Percentiles rank a stretch among this genome's conserved stretches.
phyloP scores from a whole-genome alignment of 2,888 invertebrate species.

The Acronicta aceris region DNA sequence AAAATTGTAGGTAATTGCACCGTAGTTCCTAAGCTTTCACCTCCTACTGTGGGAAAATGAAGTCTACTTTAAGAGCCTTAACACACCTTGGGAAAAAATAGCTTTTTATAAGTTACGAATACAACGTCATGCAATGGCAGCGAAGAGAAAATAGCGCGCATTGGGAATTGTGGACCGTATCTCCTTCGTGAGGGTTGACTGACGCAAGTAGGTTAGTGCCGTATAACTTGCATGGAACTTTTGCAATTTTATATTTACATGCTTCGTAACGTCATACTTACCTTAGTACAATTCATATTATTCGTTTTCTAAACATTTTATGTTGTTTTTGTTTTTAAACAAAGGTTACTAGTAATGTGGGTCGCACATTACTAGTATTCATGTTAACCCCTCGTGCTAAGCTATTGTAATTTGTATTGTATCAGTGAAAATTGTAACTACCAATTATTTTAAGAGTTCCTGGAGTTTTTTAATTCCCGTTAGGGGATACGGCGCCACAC shows the following conservation, averaged over 20 bases:
- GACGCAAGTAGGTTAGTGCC: slow-evolving; percentile 34
- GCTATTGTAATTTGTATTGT: no score
- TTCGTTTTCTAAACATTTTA: no score
- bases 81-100: background rate
- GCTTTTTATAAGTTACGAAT: background rate
- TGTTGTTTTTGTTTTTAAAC: no score
- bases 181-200: slow-evolving; percentile 11
- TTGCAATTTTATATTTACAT: slow-evolving; percentile 10
- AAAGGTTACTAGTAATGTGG: no score
- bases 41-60: background rate
- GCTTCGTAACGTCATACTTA: no score
- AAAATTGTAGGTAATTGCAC: background rate
- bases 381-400: no score
- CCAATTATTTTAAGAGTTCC: no score
- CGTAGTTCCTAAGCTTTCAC: background rate
- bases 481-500: no score
- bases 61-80: background rate
- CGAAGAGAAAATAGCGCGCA: background rate
- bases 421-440: no score
- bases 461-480: no score
- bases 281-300: no score
- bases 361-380: no score
- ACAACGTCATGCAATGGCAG: background rate
- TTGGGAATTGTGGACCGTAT: slow-evolving; percentile 5
- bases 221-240: slow-evolving; percentile 7